phyloP scores from a whole-genome alignment of 1,140 invertebrate species.

The Idris sp. region DNA sequence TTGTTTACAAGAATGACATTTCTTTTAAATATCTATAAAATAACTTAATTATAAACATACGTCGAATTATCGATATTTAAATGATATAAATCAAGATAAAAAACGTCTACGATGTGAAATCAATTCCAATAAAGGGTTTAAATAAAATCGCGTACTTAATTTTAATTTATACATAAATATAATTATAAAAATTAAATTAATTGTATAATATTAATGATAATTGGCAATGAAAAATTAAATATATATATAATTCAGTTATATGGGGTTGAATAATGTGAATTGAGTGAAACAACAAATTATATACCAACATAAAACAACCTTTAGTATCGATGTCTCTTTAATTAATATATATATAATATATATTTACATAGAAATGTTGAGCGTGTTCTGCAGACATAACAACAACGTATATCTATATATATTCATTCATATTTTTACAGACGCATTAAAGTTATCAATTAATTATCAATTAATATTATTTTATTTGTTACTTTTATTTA shows the following conservation, averaged over 20 bases:
- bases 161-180: not conserved
- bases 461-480: not conserved
- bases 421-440: too few relatives aligned
- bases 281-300: conserved; percentile 32
- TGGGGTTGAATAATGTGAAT: conserved; percentile 30
- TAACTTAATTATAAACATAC: too few relatives aligned
- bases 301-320: conserved; percentile 24
- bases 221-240: too few relatives aligned
- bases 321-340: conserved; percentile 30
- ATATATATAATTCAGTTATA: too few relatives aligned
- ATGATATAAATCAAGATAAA: too few relatives aligned
- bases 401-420: conserved; percentile 22
- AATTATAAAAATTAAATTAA: not conserved
- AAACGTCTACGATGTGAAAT: too few relatives aligned
- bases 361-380: conserved; percentile 34
- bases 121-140: conserved; percentile 56
- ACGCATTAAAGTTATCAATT: too few relatives aligned
- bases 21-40: too few relatives aligned
- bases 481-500: conserved; percentile 1
- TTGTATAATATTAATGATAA: too few relatives aligned
- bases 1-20: too few relatives aligned
- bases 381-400: conserved; percentile 13
- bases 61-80: too few relatives aligned
- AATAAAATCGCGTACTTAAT: conserved; percentile 29
- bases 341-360: too few relatives aligned